Percentiles rank a stretch among this genome's conserved stretches.
Evolutionary conservation across 2,797 vertebrate genomes (phyloP).

Genomic region (Enteromius paludinosus): DNA sequence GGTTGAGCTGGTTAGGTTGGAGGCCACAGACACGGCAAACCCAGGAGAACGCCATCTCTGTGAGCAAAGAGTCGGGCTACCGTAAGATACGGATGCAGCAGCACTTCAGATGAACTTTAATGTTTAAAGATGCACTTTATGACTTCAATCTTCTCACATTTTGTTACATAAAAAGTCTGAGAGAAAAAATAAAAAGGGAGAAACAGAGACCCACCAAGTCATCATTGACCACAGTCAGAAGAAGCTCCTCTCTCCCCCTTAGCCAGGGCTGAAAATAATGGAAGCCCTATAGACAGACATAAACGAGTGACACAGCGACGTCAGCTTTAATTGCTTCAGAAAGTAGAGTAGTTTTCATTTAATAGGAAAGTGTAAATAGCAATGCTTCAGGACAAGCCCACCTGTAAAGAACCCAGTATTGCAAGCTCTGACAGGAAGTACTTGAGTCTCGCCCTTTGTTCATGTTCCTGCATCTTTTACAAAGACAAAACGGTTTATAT

Average conservation of each 20-base stretch:
- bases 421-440: slow-evolving; percentile 78
- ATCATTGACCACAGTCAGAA: slow-evolving; percentile 83
- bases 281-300: slow-evolving; percentile 74
- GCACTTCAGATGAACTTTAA: neutral
- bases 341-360: neutral
- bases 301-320: neutral
- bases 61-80: neutral
- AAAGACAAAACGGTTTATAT: slow-evolving; percentile 24
- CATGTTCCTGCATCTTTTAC: slow-evolving; percentile 72
- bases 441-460: slow-evolving; percentile 77
- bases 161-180: neutral
- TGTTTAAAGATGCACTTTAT: neutral
- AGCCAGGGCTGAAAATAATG: slow-evolving; percentile 86
- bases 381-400: slow-evolving; percentile 42
- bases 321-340: neutral
- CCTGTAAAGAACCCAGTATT: slow-evolving; percentile 80
- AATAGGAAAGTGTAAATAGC: neutral
- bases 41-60: slow-evolving; percentile 79
- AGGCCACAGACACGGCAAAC: slow-evolving; percentile 77
- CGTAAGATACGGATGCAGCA: neutral
- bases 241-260: slow-evolving; percentile 82
- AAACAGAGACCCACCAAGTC: slow-evolving; percentile 73
- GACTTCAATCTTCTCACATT: neutral
- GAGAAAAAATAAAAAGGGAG: neutral
- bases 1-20: slow-evolving; percentile 70